These are phyloP conservation scores for Paramisgurnus dabryanus DNA, from an alignment of 2,113 vertebrate genomes.

Conservation along the genomic window DNA sequence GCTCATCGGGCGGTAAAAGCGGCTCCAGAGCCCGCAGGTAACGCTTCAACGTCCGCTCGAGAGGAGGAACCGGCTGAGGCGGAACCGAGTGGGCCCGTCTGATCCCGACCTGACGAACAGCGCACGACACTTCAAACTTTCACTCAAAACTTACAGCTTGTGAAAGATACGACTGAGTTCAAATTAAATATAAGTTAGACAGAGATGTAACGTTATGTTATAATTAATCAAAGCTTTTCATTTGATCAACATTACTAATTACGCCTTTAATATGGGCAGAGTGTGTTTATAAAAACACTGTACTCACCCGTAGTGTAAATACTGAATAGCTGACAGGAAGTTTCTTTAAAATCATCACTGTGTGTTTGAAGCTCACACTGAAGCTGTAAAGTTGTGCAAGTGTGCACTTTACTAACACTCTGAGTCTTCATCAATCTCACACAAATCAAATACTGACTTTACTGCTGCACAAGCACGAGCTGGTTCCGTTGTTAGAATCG, in stretches of 20 bases:
- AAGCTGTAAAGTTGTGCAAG: neutral
- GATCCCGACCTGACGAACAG: constrained; percentile 21
- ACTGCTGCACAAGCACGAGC: neutral
- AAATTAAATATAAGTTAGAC: too few species aligned
- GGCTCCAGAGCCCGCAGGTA: constrained; percentile 80
- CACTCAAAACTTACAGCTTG: too few species aligned
- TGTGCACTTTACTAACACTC: neutral
- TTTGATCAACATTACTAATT: too few species aligned
- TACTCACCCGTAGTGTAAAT: constrained; percentile 34
- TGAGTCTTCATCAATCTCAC: constrained; percentile 5
- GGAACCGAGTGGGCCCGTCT: constrained; percentile 62
- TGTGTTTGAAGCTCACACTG: neutral
- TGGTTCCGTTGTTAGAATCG: neutral
- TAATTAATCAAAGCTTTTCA: too few species aligned
- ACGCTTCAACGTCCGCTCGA: constrained; percentile 73
- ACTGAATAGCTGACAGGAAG: constrained; percentile 14
- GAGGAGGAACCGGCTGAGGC: constrained; percentile 75
- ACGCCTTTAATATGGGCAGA: neutral
- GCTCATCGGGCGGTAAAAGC: constrained; percentile 75
- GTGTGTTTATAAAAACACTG: neutral
- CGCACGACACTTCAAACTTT: neutral
- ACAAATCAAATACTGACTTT: too few species aligned
- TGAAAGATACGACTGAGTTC: too few species aligned
- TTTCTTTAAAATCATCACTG: constrained; percentile 40
- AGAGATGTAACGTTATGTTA: too few species aligned